phyloP scores from a whole-genome alignment of 2,113 vertebrate species.

The Theristicus caerulescens region DNA sequence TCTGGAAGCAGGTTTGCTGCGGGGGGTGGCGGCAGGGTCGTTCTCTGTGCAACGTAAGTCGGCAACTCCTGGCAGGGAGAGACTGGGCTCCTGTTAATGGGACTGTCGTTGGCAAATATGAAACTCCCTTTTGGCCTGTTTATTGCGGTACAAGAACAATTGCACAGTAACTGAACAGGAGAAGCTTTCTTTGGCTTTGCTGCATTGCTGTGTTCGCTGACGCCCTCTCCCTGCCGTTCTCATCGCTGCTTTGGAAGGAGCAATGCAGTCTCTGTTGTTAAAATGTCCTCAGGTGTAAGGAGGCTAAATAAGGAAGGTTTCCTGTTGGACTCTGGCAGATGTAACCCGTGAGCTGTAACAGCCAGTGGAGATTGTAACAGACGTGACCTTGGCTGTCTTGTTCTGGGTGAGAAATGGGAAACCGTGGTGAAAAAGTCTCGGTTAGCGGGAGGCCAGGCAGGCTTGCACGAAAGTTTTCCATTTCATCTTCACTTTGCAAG shows the following conservation, averaged over 20 bases:
- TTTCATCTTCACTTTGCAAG: not conserved
- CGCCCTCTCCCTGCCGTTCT: not conserved
- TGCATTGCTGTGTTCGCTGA: accelerated
- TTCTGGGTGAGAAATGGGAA: not conserved
- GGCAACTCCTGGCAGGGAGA: not conserved
- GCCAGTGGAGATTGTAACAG: not conserved
- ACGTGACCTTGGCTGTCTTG: not conserved
- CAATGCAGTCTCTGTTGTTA: not conserved
- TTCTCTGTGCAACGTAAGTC: constrained; percentile 24
- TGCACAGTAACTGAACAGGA: not conserved
- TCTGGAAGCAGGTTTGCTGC: constrained; percentile 19
- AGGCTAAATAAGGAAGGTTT: not conserved
- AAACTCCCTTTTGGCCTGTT: not conserved
- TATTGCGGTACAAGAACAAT: not conserved
- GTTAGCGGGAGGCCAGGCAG: not conserved
- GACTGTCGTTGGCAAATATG: not conserved
- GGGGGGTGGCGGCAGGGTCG: constrained; percentile 27
- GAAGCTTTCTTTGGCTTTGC: not conserved
- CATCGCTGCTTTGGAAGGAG: not conserved
- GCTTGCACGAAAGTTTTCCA: not conserved
- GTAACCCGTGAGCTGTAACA: accelerated
- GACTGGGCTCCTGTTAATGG: not conserved
- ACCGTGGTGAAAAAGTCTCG: not conserved
- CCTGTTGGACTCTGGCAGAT: not conserved
- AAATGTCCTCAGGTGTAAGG: not conserved